Evolutionary conservation across 2,888 invertebrate genomes (phyloP), one percentile per base, ranked within the genome.

Genomic region (Drosophila ezoana): DNA sequence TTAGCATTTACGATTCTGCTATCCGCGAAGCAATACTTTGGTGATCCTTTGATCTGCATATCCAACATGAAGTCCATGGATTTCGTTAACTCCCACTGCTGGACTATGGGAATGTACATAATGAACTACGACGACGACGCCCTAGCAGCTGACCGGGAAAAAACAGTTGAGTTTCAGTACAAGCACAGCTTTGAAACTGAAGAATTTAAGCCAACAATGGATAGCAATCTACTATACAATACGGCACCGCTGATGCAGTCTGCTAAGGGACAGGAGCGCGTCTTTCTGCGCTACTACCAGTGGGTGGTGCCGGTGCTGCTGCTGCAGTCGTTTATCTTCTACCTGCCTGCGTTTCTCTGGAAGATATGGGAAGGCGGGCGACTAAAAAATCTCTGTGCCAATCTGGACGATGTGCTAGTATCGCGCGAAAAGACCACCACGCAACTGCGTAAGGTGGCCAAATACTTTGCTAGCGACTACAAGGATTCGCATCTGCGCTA

Each of bases 21-120:
- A 45, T 95, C 96, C 23, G 95, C 96, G 13, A 96, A 96, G 86
- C 96, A 97, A 91, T 97, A 96, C 92, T 96, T 97, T 82, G 97
- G 97, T 0, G 96, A 97, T 81, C 97, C 97, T 0, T 96, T 97
- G 54, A 94, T 95, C 82, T 97, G 97, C 90, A 93, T 95, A 90
- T 93, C 93, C 6, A 93, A 93, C 41, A 91, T 92, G 14, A 92
- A 93, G 5, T 75, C 94, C 52, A 93, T 93, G 69, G 95, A 95
- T 52, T 94, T 95, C 32, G 93, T 96, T 9, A 95, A 96, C 82
- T 95, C 95, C 57, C 96, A 95, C 90, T 97, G 96, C 91, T 96
- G 96, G 96, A 95, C 96, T 71, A 94, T 95, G 90, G 95, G 96
- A 49, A 96, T 95, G 4, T 96, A 94, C 76, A 95, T 95, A n/a